Base-by-base conservation (phyloP, 2,888 invertebrate species). In the Drosophila borborema region DNA sequence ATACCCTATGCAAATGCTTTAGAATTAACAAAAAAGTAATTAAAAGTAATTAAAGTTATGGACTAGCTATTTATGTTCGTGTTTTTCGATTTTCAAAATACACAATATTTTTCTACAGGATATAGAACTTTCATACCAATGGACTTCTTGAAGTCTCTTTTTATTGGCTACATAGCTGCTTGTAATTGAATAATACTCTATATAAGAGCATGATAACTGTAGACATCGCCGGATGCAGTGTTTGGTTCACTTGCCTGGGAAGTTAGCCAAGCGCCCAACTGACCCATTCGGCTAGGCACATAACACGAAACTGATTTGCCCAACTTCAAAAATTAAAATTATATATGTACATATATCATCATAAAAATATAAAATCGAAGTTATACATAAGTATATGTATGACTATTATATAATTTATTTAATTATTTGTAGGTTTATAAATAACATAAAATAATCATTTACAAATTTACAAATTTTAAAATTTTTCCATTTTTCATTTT, bases 181-280 rank as follows among this genome's bases (percentile, higher is more conserved):
- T 1, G 0, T 12, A 51, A 7, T 20, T 20, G 34, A 14, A 18
- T 2, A 14, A 51, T 20, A 14, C 34, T 18, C 18, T 51, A 36
- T 12, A 4, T 6, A 14, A 38, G 54, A n/a, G 23, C 23, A 31
- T 3, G 18, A 14, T 3, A 38, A 28, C 36, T 54, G 59, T n/a
- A 46, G 28, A 28, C 59, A 36, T 8, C 8, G 23, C 20, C 45
- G 36, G 18, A n/a, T 4, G n/a, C 23, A 34, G 55, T 23, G 53
- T 53, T 66, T 66, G 62, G 71, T 76, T 74, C 71, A 74, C 64
- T 74, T 75, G 63, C 63, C 56, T 66, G 61, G 60, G 56, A 71
- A 66, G 63, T 46, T 59, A 40, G 43, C 46, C 71, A 60, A 64
- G 18, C 58, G 48, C 36, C 49, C 38, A 40, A 38, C 59, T 70